Percentiles rank a stretch among this genome's conserved stretches.
These are phyloP conservation scores for Fopius arisanus DNA, from an alignment of 1,140 invertebrate species.

Conservation along the genomic window DNA sequence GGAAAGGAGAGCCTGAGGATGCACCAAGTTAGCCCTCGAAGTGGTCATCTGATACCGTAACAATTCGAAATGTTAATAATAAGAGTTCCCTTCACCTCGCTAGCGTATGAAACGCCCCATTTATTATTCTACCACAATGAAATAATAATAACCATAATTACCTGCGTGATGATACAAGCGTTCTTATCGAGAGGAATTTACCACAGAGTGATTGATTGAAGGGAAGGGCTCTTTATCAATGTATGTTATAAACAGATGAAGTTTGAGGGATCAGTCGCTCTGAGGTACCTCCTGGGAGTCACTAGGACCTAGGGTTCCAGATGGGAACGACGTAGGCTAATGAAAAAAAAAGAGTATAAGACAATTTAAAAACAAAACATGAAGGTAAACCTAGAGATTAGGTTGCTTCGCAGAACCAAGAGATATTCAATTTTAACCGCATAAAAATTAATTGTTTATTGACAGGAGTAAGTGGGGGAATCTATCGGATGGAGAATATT, in stretches of 20 bases:
- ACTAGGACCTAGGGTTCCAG: background rate
- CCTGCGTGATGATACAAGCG: background rate
- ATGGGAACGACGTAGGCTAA: background rate
- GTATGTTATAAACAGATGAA: background rate
- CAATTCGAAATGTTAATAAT: constrained; percentile 33
- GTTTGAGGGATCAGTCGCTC: background rate
- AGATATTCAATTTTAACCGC: background rate
- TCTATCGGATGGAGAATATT: background rate
- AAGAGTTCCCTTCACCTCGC: constrained; percentile 49
- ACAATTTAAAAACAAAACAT: background rate
- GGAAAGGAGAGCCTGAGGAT: constrained; percentile 48
- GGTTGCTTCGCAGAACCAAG: background rate
- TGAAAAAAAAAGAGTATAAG: background rate
- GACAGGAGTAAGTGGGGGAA: background rate
- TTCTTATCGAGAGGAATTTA: background rate
- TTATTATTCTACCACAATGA: constrained; percentile 20
- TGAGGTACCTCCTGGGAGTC: background rate
- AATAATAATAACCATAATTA: constrained; percentile 1
- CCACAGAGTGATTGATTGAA: background rate
- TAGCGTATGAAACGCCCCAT: constrained; percentile 51
- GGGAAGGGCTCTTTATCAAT: background rate
- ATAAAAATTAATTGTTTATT: background rate
- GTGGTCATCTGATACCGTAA: background rate
- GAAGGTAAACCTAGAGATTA: background rate
- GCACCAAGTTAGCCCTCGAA: constrained; percentile 54